Evolutionary conservation across 2,888 invertebrate species (phyloP).

Genomic region (Agrotis puta): DNA sequence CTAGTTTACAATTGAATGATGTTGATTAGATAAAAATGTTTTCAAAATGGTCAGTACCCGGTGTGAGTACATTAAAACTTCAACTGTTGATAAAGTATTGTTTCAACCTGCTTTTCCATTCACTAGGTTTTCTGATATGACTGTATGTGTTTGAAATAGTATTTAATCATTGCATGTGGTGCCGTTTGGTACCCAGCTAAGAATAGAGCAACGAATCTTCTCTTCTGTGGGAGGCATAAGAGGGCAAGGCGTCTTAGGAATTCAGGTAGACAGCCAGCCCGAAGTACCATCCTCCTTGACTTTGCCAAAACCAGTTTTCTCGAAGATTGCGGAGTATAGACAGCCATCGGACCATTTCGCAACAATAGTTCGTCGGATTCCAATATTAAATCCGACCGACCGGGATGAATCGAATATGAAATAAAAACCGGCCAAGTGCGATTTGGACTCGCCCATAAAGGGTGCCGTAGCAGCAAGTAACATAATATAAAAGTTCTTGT

Average conservation of each 20-base stretch:
- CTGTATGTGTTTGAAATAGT: constrained; percentile 24
- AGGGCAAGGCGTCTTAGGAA: constrained; percentile 41
- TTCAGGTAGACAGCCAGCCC: constrained; percentile 52
- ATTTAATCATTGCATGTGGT: constrained; percentile 33
- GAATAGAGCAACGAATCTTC: constrained; percentile 41
- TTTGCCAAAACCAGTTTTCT: constrained; percentile 54
- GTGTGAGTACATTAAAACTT: not conserved
- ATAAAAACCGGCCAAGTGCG: no score
- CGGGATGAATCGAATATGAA: not conserved
- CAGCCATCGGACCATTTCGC: not conserved
- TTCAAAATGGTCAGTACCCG: constrained; percentile 38
- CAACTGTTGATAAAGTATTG: constrained; percentile 6
- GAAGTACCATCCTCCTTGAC: constrained; percentile 34
- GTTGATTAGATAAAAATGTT: constrained; percentile 59
- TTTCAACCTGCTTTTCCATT: not conserved
- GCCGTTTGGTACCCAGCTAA: constrained; percentile 31
- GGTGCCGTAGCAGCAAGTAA: no score
- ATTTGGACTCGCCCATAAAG: no score
- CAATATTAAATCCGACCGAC: constrained; percentile 12
- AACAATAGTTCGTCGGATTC: constrained; percentile 20
- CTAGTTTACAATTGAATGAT: constrained; percentile 42
- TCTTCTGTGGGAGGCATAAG: constrained; percentile 26
- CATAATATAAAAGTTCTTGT: no score
- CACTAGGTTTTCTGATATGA: not conserved
- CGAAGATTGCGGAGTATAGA: constrained; percentile 31